A percentile compares a stretch with the other conserved stretches of the same genome.
These are phyloP conservation scores for Stictonetta naevosa DNA, from an alignment of 2,113 vertebrate species.

Conservation along the genomic window DNA sequence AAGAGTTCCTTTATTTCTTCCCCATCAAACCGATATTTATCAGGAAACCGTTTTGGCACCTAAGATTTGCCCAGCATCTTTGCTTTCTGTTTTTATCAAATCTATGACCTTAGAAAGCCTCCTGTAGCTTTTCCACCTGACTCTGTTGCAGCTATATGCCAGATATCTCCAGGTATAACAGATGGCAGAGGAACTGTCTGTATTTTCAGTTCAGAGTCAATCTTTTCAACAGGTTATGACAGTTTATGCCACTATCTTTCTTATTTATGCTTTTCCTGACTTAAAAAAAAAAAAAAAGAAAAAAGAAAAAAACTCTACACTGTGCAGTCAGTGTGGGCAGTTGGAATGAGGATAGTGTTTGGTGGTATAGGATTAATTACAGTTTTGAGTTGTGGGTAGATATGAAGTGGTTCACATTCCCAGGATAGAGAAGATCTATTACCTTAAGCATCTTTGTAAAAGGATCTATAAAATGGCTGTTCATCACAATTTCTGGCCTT, in stretches of 20 bases:
- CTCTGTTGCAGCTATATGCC: background rate
- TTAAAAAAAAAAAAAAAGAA: background rate
- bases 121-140: constrained; percentile 61
- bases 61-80: background rate
- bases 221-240: constrained; percentile 54
- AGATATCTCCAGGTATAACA: constrained; percentile 67
- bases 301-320: too few species aligned
- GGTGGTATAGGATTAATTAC: background rate
- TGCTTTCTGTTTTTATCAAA: constrained; percentile 37
- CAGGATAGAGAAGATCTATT: background rate
- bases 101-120: constrained; percentile 62
- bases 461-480: background rate
- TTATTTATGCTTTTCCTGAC: background rate
- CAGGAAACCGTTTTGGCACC: constrained; percentile 36
- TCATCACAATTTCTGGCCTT: constrained; percentile 30
- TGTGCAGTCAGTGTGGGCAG: background rate
- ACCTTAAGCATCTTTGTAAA: background rate
- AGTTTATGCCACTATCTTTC: background rate
- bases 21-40: background rate
- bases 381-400: background rate
- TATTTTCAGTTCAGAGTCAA: constrained; percentile 53
- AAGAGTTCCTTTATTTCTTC: background rate
- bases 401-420: background rate
- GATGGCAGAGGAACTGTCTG: constrained; percentile 66
- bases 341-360: background rate